These are phyloP conservation scores for Marmota flaviventris DNA, from an alignment of 2,113 vertebrate genomes.

Conservation along the genomic window DNA sequence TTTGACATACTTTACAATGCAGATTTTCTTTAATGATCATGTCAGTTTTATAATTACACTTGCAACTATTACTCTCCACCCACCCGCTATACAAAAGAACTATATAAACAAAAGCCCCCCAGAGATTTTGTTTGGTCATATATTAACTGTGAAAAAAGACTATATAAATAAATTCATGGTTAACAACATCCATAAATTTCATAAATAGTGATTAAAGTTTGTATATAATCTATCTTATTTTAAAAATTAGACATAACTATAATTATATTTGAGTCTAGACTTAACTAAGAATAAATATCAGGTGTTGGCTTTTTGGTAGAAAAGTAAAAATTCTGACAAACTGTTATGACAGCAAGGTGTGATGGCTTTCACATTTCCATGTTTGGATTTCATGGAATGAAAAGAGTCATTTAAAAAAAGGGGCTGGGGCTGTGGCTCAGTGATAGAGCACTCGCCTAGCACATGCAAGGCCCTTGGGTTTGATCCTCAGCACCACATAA, in stretches of 20 bases:
- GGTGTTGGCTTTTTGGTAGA: neutral
- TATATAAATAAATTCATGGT: neutral
- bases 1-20: conserved; percentile 26
- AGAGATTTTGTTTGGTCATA: neutral
- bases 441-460: too few species aligned
- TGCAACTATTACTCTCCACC: neutral
- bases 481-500: too few species aligned
- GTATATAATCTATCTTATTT: conserved; percentile 40
- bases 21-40: neutral
- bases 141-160: neutral
- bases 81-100: neutral
- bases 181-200: conserved; percentile 27
- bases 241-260: conserved; percentile 34
- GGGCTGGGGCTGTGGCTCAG: too few species aligned
- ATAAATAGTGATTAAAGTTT: neutral
- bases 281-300: neutral
- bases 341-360: neutral
- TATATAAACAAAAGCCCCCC: neutral
- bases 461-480: too few species aligned
- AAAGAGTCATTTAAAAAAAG: neutral
- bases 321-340: neutral
- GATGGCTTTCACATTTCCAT: neutral
- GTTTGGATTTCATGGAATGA: neutral
- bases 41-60: conserved; percentile 38
- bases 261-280: neutral